These are phyloP conservation scores for Aix galericulata DNA, from an alignment of 2,113 vertebrate species.

Conservation along the genomic window DNA sequence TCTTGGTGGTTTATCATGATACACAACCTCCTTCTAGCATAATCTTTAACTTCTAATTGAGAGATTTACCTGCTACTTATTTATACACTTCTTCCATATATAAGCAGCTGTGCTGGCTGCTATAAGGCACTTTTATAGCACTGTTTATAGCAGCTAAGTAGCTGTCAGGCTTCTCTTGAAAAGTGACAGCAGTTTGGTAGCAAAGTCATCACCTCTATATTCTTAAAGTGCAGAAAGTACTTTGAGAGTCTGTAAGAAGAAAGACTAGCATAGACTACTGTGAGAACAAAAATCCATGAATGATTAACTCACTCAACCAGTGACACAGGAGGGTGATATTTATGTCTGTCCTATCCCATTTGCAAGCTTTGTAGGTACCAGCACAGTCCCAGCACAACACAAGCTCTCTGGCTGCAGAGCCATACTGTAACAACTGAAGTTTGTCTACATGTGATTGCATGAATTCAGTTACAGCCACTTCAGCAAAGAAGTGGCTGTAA, in stretches of 20 bases:
- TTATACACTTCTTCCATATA: background rate
- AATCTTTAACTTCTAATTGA: background rate
- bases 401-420: background rate
- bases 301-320: background rate
- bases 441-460: background rate
- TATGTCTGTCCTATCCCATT: background rate
- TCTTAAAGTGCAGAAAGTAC: background rate
- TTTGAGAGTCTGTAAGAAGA: background rate
- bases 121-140: background rate
- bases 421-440: background rate
- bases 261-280: background rate
- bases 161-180: background rate
- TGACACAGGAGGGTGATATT: background rate
- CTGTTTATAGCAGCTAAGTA: background rate
- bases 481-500: background rate
- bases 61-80: background rate
- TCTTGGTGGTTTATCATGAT: background rate
- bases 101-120: background rate
- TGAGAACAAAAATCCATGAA: background rate
- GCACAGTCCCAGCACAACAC: background rate
- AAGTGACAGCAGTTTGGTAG: background rate
- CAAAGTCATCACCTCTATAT: background rate
- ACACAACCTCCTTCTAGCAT: background rate
- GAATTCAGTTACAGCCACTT: background rate
- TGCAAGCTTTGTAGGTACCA: background rate